Conservation (phyloP, 2,113 vertebrate species). For the Gavialis gangeticus region DNA sequence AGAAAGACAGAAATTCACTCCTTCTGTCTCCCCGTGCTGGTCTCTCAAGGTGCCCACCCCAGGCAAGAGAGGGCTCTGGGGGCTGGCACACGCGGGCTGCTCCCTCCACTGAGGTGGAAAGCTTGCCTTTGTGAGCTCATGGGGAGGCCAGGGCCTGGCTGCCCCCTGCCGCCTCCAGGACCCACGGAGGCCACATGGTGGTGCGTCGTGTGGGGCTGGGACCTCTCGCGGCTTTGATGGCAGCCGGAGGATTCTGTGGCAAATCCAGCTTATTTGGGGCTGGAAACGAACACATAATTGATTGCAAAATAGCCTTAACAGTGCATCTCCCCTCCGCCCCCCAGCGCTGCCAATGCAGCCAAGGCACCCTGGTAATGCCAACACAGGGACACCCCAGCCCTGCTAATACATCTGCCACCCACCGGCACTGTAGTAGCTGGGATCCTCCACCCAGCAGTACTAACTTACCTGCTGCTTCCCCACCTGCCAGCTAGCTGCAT, state of each 20-base stretch:
- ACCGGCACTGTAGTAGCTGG: no score
- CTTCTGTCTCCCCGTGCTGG: conserved; percentile 62
- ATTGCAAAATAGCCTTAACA: no score
- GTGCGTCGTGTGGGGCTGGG: no score
- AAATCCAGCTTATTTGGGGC: no score
- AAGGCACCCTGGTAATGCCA: no score
- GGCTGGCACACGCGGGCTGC: background rate
- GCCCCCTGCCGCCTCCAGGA: background rate
- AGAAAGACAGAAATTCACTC: conserved; percentile 67
- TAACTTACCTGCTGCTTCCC: no score
- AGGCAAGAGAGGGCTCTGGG: background rate
- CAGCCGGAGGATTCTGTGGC: no score
- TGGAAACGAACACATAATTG: no score
- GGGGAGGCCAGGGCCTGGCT: background rate
- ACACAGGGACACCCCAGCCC: background rate
- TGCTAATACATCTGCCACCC: background rate
- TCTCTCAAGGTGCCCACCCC: conserved; percentile 3
- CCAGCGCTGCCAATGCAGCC: background rate
- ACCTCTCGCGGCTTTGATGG: no score
- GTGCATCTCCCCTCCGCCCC: background rate
- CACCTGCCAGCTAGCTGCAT: no score
- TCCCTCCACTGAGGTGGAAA: background rate
- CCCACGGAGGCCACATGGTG: no score
- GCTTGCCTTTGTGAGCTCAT: background rate
- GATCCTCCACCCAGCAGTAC: no score